Evolutionary conservation across 2,797 vertebrate genomes (phyloP), one percentile per base, ranked within the genome.

Genomic region (Chelidonichthys spinosus): DNA sequence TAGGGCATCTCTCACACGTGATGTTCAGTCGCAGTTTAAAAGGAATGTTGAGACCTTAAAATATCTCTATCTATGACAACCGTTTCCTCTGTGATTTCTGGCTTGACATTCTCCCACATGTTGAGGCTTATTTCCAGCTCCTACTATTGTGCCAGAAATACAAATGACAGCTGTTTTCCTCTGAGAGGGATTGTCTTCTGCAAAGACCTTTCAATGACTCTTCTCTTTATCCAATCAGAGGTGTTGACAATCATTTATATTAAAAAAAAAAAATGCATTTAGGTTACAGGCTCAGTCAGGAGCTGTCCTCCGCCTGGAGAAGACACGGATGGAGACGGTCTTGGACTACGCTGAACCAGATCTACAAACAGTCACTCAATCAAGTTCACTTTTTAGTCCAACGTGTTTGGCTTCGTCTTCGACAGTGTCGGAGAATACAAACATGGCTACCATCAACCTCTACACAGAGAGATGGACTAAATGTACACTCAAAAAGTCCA

Each of bases 101-200:
- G 25, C 78, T 78, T 81, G 87, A 91, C 70, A 79, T 86, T 90
- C 88, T 91, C 90, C 83, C 87, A 87, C 88, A 87, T 87, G 89
- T 85, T 85, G 63, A 66, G 78, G 74, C 85, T 85, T 84, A 89
- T 87, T 90, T 93, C 82, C 85, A 93, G 64, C 82, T 71, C 62
- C 42, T 62, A 61, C 44, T 74, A 63, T 84, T 83, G 79, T 62
- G 72, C 93, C 88, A 89, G 84, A 87, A 90, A 92, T 89, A 83
- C 87, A 68, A 91, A 92, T 85, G 76, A 89, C 93, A 93, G 90
- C 90, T 94, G 92, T 92, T 93, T 92, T 87, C 84, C 78, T 86
- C 69, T 13, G 82, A 83, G 86, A 89, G 56, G 64, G 67, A 46
- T 63, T 69, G 76, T 87, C 79, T 76, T 87, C 81, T 80, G 69